Percentiles rank a stretch among this genome's conserved stretches.
Evolutionary conservation across 2,797 vertebrate species (phyloP).

Genomic region (Sus cebifrons): DNA sequence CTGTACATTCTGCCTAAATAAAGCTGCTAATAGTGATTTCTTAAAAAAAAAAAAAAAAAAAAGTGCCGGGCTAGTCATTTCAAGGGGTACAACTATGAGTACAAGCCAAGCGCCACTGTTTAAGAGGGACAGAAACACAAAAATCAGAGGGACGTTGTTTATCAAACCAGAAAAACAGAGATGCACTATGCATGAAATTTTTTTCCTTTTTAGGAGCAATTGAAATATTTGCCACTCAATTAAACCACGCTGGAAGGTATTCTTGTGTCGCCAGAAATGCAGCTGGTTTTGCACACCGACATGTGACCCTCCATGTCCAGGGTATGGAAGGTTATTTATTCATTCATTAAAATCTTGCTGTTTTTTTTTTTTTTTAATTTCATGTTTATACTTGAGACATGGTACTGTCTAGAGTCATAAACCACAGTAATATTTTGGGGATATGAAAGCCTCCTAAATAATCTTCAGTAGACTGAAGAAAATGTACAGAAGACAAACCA

Average conservation of each 20-base stretch:
- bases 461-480: neutral
- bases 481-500: neutral
- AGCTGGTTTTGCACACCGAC: conserved; percentile 95
- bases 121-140: neutral
- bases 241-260: conserved; percentile 95
- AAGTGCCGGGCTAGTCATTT: neutral
- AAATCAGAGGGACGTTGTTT: neutral
- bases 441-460: conserved; percentile 6
- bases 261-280: conserved; percentile 94
- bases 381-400: neutral
- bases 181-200: neutral
- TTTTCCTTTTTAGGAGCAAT: conserved; percentile 89
- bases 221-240: conserved; percentile 93
- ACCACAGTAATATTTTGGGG: neutral
- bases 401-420: neutral
- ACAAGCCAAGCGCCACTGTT: neutral
- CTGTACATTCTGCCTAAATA: neutral
- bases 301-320: conserved; percentile 94
- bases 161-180: neutral
- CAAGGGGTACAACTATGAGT: neutral
- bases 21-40: neutral
- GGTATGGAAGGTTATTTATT: conserved; percentile 90
- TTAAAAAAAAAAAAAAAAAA: neutral
- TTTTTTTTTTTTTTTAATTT: neutral
- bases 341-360: neutral